A percentile compares a stretch with the other conserved stretches of the same genome.
Conservation (phyloP, 2,888 invertebrate genomes). For the Hesperia comma region DNA sequence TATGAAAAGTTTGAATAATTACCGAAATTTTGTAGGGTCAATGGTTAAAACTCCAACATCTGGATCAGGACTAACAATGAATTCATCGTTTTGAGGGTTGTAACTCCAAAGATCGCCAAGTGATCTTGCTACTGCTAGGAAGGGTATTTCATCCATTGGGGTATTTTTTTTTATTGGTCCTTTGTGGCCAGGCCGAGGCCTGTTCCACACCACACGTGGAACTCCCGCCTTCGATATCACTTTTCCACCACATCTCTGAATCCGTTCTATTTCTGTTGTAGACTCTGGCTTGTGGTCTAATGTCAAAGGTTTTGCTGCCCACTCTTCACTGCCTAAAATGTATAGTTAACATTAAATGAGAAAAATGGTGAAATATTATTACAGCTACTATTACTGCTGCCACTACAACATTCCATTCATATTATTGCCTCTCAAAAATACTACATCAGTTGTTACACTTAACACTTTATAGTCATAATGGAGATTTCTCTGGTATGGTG, state of each 20-base stretch:
- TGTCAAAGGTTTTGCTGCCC: conserved; percentile 93
- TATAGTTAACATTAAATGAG: not conserved
- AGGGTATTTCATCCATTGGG: conserved; percentile 96
- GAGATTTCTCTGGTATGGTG: no score
- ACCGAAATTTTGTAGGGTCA: conserved; percentile 89
- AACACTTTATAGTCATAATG: no score
- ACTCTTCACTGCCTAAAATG: conserved; percentile 82
- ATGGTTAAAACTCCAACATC: conserved; percentile 95
- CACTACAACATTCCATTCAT: no score
- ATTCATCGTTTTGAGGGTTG: conserved; percentile 94
- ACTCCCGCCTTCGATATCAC: conserved; percentile 91
- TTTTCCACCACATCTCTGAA: conserved; percentile 92
- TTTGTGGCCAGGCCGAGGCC: conserved; percentile 90
- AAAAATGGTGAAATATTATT: no score
- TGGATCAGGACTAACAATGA: conserved; percentile 98
- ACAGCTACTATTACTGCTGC: no score
- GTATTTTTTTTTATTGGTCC: conserved; percentile 96
- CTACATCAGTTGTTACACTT: no score
- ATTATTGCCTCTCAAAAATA: no score
- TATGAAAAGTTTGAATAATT: conserved; percentile 23
- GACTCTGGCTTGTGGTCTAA: conserved; percentile 98
- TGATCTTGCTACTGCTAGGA: conserved; percentile 97
- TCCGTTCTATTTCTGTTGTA: conserved; percentile 91
- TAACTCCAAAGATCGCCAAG: conserved; percentile 99
- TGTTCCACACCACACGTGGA: conserved; percentile 98